Evolutionary conservation across 1,140 invertebrate species (phyloP), one percentile per base, ranked within the genome.

Genomic region (Megalopta genalis): DNA sequence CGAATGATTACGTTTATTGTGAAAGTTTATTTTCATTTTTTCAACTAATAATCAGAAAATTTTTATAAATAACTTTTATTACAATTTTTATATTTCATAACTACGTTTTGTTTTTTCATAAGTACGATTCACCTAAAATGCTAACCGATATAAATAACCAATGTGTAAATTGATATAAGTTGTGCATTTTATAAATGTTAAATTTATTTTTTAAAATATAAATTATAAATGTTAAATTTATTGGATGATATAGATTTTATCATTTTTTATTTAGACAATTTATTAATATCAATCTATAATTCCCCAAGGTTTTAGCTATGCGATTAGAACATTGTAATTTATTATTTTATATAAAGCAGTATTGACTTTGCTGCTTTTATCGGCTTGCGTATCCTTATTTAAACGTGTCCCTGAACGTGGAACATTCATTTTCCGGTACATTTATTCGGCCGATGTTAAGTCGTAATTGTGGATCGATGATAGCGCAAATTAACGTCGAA

Each of bases 321-420:
- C n/a, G 23, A 46, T 46, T 66, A 66, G 2, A 65, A 65, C 12
- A n/a, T 65, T 65, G 42, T 66, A 46, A 25, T 49, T 69, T 21
- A 16, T 70, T 77, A 60, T 39, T 72, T 72, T 71, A 72, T 49
- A 39, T 25, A 54, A 46, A 16, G n/a, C 46, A 21, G 9, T 72
- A 78, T 78, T 54, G 69, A 78, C 69, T 72, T n/a, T 42, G 32
- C 25, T 71, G 64, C 46, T 72, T 77, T n/a, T 64, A 77, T 71
- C 37, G 60, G 68, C 23, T 64, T 18, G 7, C 16, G 27, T 64
- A 64, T 77, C 46, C 68, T 71, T 77, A 78, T 78, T 78, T 78
- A 57, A 72, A 64, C 25, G 46, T 39, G 76, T 78, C 76, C 76
- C 46, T 78, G 76, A 78, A 78, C 76, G 62, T 78, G 32, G 12